A percentile compares a stretch with the other conserved stretches of the same genome.
phyloP scores from a whole-genome alignment of 2,888 invertebrate species.

The Cheilosia vernalis region DNA sequence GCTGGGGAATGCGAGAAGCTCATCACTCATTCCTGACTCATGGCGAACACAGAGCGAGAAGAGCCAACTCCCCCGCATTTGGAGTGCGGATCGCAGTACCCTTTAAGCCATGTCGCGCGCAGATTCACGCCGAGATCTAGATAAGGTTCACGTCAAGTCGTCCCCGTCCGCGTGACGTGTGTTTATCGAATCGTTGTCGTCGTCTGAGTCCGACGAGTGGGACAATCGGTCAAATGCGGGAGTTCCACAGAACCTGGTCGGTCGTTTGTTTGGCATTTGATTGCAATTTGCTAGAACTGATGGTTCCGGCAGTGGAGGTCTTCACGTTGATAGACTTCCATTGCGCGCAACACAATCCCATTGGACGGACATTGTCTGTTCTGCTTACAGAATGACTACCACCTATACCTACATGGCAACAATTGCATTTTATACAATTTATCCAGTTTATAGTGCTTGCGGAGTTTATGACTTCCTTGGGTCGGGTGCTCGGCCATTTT shows the following conservation, averaged over 20 bases:
- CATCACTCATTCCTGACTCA: conserved; percentile 64
- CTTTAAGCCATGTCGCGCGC: conserved; percentile 27
- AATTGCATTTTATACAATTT: conserved; percentile 38
- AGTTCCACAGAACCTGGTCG: conserved; percentile 11
- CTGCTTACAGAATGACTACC: conserved; percentile 2
- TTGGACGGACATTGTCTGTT: conserved; percentile 38
- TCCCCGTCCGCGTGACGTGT: conserved; percentile 45
- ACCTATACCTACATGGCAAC: background rate
- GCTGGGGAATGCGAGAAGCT: conserved; percentile 53
- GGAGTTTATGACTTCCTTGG: conserved; percentile 62
- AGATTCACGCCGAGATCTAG: conserved; percentile 60
- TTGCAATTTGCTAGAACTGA: conserved; percentile 67
- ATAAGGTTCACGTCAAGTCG: conserved; percentile 44
- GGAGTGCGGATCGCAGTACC: conserved; percentile 42
- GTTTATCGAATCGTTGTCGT: conserved; percentile 49
- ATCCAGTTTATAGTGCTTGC: conserved; percentile 23
- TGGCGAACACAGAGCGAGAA: background rate
- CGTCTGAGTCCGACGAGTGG: conserved; percentile 17
- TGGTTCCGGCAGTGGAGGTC: conserved; percentile 62
- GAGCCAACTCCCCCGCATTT: conserved; percentile 60
- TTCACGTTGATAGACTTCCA: conserved; percentile 58
- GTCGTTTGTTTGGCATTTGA: conserved; percentile 59
- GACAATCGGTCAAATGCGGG: conserved; percentile 41
- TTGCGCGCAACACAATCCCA: background rate
- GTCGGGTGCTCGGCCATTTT: conserved; percentile 7